Evolutionary conservation across 2,113 vertebrate species (phyloP).

Genomic region (Chroicocephalus ridibundus): DNA sequence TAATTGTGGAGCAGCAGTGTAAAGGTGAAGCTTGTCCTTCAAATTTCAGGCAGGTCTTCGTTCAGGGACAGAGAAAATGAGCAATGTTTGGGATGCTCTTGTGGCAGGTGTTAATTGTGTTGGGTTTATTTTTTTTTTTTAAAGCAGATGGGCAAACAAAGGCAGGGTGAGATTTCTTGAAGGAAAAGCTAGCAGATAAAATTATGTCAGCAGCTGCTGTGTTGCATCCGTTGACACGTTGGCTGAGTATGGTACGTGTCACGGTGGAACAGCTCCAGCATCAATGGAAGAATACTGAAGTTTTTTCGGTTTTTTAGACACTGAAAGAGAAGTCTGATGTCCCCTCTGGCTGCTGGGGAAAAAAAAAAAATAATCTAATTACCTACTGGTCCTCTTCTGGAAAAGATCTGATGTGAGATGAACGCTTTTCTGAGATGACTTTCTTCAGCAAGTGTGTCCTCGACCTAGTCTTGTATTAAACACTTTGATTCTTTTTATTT

Average conservation of each 20-base stretch:
- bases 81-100: background rate
- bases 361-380: background rate
- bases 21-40: background rate
- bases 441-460: background rate
- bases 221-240: background rate
- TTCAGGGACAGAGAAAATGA: background rate
- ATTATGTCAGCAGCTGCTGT: slow-evolving; percentile 3
- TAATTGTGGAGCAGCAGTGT: background rate
- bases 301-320: background rate
- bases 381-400: background rate
- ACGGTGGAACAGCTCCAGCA: background rate
- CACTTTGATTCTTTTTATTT: background rate
- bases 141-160: slow-evolving; percentile 6
- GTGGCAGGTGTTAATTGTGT: background rate
- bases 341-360: background rate
- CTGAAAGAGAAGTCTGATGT: background rate
- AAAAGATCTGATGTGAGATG: background rate
- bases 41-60: background rate
- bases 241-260: background rate
- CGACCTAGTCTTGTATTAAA: background rate
- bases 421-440: background rate
- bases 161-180: background rate
- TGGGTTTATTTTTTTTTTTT: background rate
- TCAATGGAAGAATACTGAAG: background rate
- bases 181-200: background rate